Evolutionary conservation across 2,113 vertebrate genomes (phyloP), one percentile per base, ranked within the genome.

Genomic region (Malurus melanocephalus): DNA sequence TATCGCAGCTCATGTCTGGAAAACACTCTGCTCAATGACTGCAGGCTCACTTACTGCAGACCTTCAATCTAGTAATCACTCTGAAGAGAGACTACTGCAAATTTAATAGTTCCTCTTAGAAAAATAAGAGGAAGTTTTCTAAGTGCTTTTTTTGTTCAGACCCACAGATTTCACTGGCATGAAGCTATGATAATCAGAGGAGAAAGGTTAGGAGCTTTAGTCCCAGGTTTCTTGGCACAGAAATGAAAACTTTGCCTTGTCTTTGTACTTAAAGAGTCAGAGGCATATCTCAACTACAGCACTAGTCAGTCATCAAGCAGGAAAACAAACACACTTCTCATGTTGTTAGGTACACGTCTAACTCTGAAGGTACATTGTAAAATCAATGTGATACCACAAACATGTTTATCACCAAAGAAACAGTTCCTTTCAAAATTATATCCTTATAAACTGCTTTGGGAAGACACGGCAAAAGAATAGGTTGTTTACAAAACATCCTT

Each of bases 11-110:
- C 85, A 95, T 1, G 88, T 56, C 92, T 94, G 86, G 80, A 92
- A 94, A 95, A 86, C 80, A 88, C 60, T 66, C 88, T 71, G 86
- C 79, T 84, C 91, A 84, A n/a, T 87, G 65, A 87, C 91, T 93
- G 84, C 13, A 16, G 89, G 92, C 88, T 96, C 93, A 61, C 91
- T 96, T 93, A 94, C 94, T 80, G 93, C 55, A 92, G 80, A 74
- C 77, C 91, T 96, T 95, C 95, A 95, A 96, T 96, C 93, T 87
- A 89, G 81, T 93, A 95, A 96, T 92, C 94, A 65, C 79, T 76
- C 90, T 93, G 87, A 79, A 86, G 81, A 94, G 91, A 95, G 88
- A 93, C 45, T 53, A 76, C 91, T 87, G 88, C 76, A 93, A 92
- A 92, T 93, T 93, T 96, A 95, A 95, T 94, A 80, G 85, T 79